Percentiles rank a stretch among this genome's conserved stretches.
Conservation (phyloP, 1,140 invertebrate species). For the Drosophila kikkawai region DNA sequence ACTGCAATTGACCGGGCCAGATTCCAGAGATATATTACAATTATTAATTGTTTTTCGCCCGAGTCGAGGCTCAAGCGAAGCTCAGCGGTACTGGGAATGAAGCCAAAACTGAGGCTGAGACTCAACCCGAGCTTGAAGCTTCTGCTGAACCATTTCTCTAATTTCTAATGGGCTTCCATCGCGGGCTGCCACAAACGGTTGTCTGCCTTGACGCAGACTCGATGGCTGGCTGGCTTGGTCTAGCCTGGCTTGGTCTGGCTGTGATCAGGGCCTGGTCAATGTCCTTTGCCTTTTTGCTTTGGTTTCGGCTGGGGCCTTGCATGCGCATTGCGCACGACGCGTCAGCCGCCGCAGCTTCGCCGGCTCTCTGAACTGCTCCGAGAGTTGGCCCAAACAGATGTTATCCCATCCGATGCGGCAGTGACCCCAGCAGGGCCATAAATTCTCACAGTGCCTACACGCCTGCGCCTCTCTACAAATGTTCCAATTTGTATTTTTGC, state of each 20-base stretch:
- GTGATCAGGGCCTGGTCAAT: constrained; percentile 60
- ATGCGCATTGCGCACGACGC: constrained; percentile 80
- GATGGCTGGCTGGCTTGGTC: constrained; percentile 22
- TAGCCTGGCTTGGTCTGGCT: background rate
- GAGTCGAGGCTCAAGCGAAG: constrained; percentile 3
- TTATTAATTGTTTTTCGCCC: constrained; percentile 55
- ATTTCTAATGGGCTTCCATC: constrained; percentile 71
- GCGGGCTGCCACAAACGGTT: constrained; percentile 50
- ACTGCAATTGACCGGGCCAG: constrained; percentile 42
- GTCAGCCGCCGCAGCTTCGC: constrained; percentile 40
- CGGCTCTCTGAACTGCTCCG: constrained; percentile 13
- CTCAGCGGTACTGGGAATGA: constrained; percentile 12
- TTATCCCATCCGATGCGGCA: constrained; percentile 69
- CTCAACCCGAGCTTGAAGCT: constrained; percentile 4
- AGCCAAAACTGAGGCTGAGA: background rate
- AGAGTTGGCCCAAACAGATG: constrained; percentile 58
- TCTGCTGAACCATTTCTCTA: constrained; percentile 65
- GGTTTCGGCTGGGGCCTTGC: constrained; percentile 55
- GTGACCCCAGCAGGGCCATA: constrained; percentile 80
- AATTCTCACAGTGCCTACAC: constrained; percentile 74
- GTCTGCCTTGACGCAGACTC: constrained; percentile 31
- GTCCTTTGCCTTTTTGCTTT: constrained; percentile 61
- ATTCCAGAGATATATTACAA: constrained; percentile 49
- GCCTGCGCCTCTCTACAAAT: constrained; percentile 71
- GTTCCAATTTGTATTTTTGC: constrained; percentile 83